Evolutionary conservation across 2,888 invertebrate genomes (phyloP).

Genomic region (Drosophila atripex): DNA sequence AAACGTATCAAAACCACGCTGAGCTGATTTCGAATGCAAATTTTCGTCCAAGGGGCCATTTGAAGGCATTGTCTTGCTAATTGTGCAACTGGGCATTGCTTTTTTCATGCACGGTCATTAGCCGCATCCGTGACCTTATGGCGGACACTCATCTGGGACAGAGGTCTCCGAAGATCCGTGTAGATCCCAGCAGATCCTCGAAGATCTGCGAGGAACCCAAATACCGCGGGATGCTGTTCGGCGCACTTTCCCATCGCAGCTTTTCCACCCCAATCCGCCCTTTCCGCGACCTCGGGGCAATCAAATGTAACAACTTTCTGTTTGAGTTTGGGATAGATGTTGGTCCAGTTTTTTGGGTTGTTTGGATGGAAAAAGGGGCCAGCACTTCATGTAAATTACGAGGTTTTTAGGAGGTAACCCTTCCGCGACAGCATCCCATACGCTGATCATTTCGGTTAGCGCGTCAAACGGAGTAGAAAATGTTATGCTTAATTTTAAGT

Average conservation of each 20-base stretch:
- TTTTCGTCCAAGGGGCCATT: slow-evolving; percentile 64
- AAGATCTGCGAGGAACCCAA: slow-evolving; percentile 30
- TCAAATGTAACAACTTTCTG: slow-evolving; percentile 64
- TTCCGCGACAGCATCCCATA: slow-evolving; percentile 58
- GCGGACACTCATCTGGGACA: slow-evolving; percentile 25
- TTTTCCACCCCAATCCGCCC: slow-evolving; percentile 50
- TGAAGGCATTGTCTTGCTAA: slow-evolving; percentile 73
- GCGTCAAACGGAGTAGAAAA: slow-evolving; percentile 48
- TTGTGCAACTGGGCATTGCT: slow-evolving; percentile 66
- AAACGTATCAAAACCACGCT: slow-evolving; percentile 7
- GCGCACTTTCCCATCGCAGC: slow-evolving; percentile 42
- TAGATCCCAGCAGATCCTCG: slow-evolving; percentile 13
- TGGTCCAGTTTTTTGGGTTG: slow-evolving; percentile 66
- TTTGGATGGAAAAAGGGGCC: slow-evolving; percentile 29
- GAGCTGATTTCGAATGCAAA: slow-evolving; percentile 77
- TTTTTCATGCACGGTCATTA: slow-evolving; percentile 68
- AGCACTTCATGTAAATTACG: slow-evolving; percentile 61
- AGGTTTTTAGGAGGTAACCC: slow-evolving; percentile 50
- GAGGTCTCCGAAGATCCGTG: slow-evolving; percentile 12
- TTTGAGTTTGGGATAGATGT: slow-evolving; percentile 46
- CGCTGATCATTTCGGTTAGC: slow-evolving; percentile 63
- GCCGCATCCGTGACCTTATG: slow-evolving; percentile 68
- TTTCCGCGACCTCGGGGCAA: slow-evolving; percentile 44
- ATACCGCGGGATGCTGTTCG: slow-evolving; percentile 56
- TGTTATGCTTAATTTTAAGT: slow-evolving; percentile 56